phyloP scores from a whole-genome alignment of 2,113 vertebrate species.

The Plotosus lineatus region DNA sequence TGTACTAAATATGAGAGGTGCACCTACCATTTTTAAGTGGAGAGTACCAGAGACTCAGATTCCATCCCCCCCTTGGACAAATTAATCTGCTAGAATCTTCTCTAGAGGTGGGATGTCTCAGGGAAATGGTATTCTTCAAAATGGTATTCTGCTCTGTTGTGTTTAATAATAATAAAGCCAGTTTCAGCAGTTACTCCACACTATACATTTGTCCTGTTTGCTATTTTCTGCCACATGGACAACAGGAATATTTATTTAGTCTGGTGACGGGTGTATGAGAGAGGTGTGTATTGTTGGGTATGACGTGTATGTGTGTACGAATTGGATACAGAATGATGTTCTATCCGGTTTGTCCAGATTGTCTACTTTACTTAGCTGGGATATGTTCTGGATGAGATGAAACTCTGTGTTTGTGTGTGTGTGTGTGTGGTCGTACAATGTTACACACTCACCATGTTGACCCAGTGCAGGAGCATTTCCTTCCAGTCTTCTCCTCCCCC shows the following conservation, averaged over 20 bases:
- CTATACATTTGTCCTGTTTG: neutral
- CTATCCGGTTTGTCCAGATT: neutral
- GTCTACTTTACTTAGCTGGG: neutral
- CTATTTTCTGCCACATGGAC: too few species aligned
- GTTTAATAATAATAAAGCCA: neutral
- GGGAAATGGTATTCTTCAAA: too few species aligned
- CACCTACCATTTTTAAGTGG: neutral
- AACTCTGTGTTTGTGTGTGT: neutral
- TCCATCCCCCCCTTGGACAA: too few species aligned
- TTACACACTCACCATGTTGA: conserved; percentile 76
- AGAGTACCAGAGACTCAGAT: neutral
- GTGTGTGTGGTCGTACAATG: neutral
- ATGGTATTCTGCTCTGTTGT: too few species aligned
- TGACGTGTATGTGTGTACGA: neutral
- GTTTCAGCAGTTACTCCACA: neutral
- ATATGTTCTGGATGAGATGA: neutral
- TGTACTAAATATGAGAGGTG: neutral
- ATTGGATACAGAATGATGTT: neutral
- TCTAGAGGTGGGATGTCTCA: too few species aligned
- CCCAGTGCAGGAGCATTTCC: conserved; percentile 81
- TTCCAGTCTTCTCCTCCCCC: conserved; percentile 72
- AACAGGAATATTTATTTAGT: neutral
- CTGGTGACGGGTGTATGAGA: too few species aligned
- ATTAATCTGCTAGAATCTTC: too few species aligned
- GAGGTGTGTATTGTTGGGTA: neutral